Evolutionary conservation across 2,888 invertebrate species (phyloP).

Genomic region (Lithosia quadra): DNA sequence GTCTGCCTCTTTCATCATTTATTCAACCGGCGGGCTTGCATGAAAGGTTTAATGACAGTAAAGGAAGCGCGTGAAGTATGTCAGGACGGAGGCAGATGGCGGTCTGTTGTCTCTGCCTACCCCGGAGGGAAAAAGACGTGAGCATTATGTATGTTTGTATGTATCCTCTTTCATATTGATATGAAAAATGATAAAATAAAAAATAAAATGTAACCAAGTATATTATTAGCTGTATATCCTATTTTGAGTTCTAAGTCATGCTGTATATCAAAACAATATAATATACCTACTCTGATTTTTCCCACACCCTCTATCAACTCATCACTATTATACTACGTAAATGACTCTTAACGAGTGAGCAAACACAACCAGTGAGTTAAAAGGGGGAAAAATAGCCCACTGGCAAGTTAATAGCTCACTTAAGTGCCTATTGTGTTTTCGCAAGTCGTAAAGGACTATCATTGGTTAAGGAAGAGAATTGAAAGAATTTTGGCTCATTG

Average conservation of each 20-base stretch:
- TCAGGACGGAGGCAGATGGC: too few species aligned
- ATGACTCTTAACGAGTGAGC: constrained; percentile 6
- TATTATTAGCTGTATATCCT: too few species aligned
- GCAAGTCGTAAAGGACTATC: not conserved
- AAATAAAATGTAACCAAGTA: too few species aligned
- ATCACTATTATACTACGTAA: constrained; percentile 3
- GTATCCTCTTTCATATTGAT: too few species aligned
- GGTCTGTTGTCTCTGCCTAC: too few species aligned
- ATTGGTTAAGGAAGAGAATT: not conserved
- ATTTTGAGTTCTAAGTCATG: not conserved
- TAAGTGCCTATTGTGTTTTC: constrained; percentile 4
- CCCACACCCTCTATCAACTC: not conserved
- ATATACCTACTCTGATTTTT: not conserved
- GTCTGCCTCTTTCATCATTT: too few species aligned
- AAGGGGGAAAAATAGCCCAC: not conserved
- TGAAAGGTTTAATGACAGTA: too few species aligned
- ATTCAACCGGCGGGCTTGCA: too few species aligned
- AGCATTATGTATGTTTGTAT: too few species aligned
- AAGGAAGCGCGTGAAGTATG: too few species aligned
- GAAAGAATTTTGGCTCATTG: not conserved
- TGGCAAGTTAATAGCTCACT: not conserved
- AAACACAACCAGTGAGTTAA: not conserved
- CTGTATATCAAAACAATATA: not conserved
- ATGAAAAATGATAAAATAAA: too few species aligned
- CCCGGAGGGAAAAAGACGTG: too few species aligned